Conservation (phyloP, 2,113 vertebrate genomes). For the Aphyosemion australe region DNA sequence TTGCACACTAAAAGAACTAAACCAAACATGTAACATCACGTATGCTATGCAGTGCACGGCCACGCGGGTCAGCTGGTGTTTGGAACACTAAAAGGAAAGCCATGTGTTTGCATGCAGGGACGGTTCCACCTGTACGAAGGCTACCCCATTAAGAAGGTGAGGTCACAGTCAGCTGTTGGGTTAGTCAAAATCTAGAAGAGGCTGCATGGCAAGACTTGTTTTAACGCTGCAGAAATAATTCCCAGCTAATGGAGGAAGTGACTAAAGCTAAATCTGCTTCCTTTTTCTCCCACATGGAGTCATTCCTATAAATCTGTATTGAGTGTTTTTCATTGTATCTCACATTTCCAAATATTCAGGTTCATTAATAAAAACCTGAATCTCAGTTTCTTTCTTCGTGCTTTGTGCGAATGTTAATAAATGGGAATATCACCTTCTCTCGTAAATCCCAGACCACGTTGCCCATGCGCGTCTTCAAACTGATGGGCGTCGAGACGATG, state of each 20-base stretch:
- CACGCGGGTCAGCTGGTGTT: conserved; percentile 88
- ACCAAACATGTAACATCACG: neutral
- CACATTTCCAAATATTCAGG: neutral
- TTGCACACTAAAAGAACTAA: neutral
- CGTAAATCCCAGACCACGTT: conserved; percentile 83
- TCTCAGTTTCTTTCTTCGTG: too few species aligned
- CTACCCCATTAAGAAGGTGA: conserved; percentile 85
- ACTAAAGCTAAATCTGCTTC: neutral
- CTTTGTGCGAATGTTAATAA: neutral
- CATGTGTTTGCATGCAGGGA: conserved; percentile 93
- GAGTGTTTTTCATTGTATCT: neutral
- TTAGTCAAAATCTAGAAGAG: neutral
- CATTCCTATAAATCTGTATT: neutral
- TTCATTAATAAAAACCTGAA: neutral
- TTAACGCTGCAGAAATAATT: neutral
- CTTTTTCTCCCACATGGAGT: neutral
- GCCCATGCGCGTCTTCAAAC: conserved; percentile 89
- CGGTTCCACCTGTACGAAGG: conserved; percentile 92
- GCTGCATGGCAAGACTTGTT: neutral
- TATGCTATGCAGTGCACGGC: conserved; percentile 68
- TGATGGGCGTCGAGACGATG: conserved; percentile 87
- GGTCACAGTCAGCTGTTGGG: neutral
- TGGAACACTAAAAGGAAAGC: conserved; percentile 84
- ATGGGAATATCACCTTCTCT: neutral
- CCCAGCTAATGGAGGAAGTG: too few species aligned